A percentile compares a stretch with the other conserved stretches of the same genome.
Evolutionary conservation across 1,140 invertebrate genomes (phyloP).

Genomic region (Tetragnatha versicolor): DNA sequence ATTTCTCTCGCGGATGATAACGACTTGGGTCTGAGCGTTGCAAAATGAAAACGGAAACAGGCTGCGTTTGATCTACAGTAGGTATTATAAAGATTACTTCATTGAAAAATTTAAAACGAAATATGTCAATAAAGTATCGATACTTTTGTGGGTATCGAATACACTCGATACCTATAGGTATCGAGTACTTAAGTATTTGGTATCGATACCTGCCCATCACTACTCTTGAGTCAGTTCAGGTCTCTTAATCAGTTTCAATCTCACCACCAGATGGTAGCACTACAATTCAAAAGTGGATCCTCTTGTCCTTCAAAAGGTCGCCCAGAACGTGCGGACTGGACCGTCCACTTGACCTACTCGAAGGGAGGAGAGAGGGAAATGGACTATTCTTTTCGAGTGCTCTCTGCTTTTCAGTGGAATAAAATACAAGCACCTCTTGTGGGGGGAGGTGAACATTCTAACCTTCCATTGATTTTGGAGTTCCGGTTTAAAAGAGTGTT

Average conservation of each 20-base stretch:
- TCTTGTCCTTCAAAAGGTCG: constrained; percentile 23
- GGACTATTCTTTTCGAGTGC: not conserved
- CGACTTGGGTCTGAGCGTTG: too few relatives aligned
- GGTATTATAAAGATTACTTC: too few relatives aligned
- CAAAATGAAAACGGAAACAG: too few relatives aligned
- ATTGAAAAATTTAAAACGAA: too few relatives aligned
- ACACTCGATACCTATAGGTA: not conserved
- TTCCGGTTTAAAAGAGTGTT: too few relatives aligned
- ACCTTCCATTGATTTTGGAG: not conserved
- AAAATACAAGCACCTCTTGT: not conserved
- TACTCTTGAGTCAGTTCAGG: not conserved
- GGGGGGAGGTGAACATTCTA: not conserved
- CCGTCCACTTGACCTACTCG: constrained; percentile 9
- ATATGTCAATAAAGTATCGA: too few relatives aligned
- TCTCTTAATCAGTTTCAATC: not conserved
- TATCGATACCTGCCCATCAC: too few relatives aligned
- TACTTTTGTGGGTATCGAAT: too few relatives aligned
- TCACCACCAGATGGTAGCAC: not conserved
- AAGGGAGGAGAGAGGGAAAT: not conserved
- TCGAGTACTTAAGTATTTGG: too few relatives aligned
- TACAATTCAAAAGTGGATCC: not conserved
- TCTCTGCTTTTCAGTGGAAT: not conserved
- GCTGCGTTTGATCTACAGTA: too few relatives aligned
- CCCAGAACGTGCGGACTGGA: not conserved
- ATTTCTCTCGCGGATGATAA: too few relatives aligned